Percentiles rank a stretch among this genome's conserved stretches.
Evolutionary conservation across 2,888 invertebrate genomes (phyloP).

Genomic region (Gortyna flavago): DNA sequence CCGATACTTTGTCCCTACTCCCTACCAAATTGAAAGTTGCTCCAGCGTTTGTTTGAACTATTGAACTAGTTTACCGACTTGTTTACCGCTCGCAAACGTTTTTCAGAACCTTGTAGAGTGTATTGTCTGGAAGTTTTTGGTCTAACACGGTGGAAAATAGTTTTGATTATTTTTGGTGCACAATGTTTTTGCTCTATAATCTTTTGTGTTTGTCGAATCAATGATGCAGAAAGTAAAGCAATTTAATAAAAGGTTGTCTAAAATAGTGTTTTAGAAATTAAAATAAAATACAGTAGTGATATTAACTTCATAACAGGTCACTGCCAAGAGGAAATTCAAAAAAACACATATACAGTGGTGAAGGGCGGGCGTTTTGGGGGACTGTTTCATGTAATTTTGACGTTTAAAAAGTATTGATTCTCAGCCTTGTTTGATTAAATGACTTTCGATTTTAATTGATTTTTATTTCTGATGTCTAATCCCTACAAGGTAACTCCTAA

Average conservation of each 20-base stretch:
- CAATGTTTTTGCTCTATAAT: neutral
- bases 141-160: neutral
- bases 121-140: constrained; percentile 17
- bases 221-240: neutral
- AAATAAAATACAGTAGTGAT: neutral
- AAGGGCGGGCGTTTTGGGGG: neutral
- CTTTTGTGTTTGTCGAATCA: constrained; percentile 5
- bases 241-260: neutral
- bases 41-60: constrained; percentile 50
- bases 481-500: too few species aligned
- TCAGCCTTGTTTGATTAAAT: neutral
- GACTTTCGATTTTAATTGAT: neutral
- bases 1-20: constrained; percentile 45
- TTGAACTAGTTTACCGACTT: constrained; percentile 47
- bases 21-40: constrained; percentile 58
- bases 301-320: neutral
- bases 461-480: neutral
- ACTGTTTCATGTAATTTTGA: neutral
- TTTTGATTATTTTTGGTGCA: constrained; percentile 23
- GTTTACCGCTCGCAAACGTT: constrained; percentile 45
- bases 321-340: neutral
- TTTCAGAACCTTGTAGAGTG: constrained; percentile 34
- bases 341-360: neutral
- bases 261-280: neutral
- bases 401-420: neutral